These are phyloP conservation scores for Pollenia amentaria DNA, from an alignment of 2,888 invertebrate species.

Conservation along the genomic window DNA sequence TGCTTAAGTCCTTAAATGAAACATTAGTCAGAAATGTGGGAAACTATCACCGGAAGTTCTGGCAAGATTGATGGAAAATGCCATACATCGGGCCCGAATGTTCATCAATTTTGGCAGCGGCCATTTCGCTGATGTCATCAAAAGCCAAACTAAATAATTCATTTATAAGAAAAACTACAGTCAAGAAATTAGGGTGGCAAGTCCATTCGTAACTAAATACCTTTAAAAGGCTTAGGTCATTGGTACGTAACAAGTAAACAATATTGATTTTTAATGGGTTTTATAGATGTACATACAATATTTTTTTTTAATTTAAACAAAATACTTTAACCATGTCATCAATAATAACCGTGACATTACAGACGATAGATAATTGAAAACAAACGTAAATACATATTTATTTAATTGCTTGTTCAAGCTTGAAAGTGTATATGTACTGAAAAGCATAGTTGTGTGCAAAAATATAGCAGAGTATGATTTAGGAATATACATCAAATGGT, in stretches of 20 bases:
- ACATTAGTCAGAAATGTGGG: too few relatives aligned
- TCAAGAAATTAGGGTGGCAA: not conserved
- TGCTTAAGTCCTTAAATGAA: too few relatives aligned
- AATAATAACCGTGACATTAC: slow-evolving; percentile 46
- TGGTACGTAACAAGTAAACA: slow-evolving; percentile 47
- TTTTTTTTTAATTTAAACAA: not conserved
- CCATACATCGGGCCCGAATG: too few relatives aligned
- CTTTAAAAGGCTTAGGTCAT: slow-evolving; percentile 49
- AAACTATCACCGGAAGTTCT: too few relatives aligned
- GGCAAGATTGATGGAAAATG: too few relatives aligned
- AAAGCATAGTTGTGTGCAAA: not conserved
- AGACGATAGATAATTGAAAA: slow-evolving; percentile 12
- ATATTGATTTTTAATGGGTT: slow-evolving; percentile 32
- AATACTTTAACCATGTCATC: slow-evolving; percentile 32
- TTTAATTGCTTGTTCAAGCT: too few relatives aligned
- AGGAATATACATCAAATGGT: too few relatives aligned
- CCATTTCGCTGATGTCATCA: too few relatives aligned
- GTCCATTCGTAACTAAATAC: slow-evolving; percentile 9
- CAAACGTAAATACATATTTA: not conserved
- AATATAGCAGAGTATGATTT: not conserved
- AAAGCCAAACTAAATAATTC: too few relatives aligned
- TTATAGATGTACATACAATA: not conserved
- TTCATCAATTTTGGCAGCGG: too few relatives aligned
- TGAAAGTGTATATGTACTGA: not conserved
- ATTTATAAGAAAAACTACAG: too few relatives aligned